Evolutionary conservation across 1,140 invertebrate genomes (phyloP), one percentile per base, ranked within the genome.

Genomic region (Caenorhabditis latens): DNA sequence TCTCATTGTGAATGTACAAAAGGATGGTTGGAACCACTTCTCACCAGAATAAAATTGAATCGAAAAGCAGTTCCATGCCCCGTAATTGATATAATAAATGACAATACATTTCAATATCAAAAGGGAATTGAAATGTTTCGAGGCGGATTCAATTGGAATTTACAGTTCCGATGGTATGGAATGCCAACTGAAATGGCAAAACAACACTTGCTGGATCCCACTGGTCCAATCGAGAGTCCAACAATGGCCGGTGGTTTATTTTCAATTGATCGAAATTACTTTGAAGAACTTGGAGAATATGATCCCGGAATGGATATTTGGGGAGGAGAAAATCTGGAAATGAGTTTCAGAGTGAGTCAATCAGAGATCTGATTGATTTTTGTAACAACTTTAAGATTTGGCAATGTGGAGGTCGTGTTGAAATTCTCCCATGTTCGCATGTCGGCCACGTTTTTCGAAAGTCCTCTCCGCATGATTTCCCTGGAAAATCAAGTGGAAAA

Each of bases 231-330:
- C 67, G 88, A 86, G 86, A 92, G 57, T 0, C 98, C 98, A 3
- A 96, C 97, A 0, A 99, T 99, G 96, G 97, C 97, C n/a, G 98
- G 98, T 0, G 97, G 97, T 0, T 93, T 99, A 19, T 98, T 99
- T 93, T 95, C 96, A 1, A 96, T 99, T 82, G 95, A 96, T 88
- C 95, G 95, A 89, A 94, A 96, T 63, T 96, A 96, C 90, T 99
- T 99, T 91, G 97, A 96, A 92, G 95, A 96, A 92, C 94, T 99
- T 13, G 97, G 97, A 75, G 97, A 97, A 91, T 99, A 99, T 93
- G 98, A 99, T 92, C 97, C 96, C 93, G 96, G 96, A 91, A 98
- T 99, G 96, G 97, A 98, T 92, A 96, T 99, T 11, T 99, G 97
- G 97, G 95, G 96, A 61, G 96, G 95, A 24, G 96, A 97, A 93